Conservation (phyloP, 2,113 vertebrate species). For the Opisthocomus hoazin region DNA sequence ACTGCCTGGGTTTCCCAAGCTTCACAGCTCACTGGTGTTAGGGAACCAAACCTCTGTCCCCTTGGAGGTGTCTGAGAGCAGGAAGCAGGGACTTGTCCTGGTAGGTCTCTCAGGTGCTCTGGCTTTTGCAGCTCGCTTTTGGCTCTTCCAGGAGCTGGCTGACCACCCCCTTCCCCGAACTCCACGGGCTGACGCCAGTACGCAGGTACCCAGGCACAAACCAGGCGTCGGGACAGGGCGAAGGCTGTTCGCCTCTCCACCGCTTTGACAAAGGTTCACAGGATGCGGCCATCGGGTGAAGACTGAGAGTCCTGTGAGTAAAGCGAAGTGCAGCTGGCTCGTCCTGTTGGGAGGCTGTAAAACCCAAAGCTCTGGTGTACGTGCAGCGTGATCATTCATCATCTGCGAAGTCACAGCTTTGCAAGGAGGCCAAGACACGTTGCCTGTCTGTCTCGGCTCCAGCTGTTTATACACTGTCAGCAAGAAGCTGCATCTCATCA, state of each 20-base stretch:
- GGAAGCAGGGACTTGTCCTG: background rate
- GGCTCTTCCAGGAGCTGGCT: background rate
- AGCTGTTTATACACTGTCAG: background rate
- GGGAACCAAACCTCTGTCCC: background rate
- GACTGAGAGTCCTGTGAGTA: background rate
- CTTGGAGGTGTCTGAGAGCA: background rate
- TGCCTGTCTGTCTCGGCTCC: background rate
- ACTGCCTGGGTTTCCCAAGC: background rate
- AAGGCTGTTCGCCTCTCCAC: background rate
- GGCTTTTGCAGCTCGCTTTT: background rate
- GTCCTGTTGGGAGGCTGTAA: background rate
- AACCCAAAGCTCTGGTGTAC: background rate
- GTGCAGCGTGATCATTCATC: accelerated
- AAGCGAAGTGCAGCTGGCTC: background rate
- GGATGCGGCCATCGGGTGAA: background rate
- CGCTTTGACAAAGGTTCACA: background rate
- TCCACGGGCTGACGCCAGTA: background rate
- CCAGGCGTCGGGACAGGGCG: no score
- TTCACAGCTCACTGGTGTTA: background rate
- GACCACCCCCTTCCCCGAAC: background rate
- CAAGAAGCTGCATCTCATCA: background rate
- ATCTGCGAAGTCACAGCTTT: background rate
- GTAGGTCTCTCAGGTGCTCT: no score
- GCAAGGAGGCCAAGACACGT: background rate
- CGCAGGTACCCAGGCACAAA: background rate